Conservation (phyloP, 2,113 vertebrate genomes). For the Thunnus maccoyii region DNA sequence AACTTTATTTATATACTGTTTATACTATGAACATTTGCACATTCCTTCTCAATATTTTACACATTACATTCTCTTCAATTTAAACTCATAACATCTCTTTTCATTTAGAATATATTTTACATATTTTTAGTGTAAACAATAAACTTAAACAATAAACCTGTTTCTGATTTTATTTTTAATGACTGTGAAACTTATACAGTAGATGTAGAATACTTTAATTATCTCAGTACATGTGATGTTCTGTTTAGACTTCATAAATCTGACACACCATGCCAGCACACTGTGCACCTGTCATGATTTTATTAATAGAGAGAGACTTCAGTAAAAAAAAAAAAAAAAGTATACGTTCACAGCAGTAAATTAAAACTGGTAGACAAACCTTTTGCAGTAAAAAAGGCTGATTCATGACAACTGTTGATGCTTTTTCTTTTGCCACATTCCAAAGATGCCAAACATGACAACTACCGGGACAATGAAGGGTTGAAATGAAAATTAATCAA, state of each 20-base stretch:
- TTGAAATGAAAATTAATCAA: conserved; percentile 13
- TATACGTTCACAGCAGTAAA: conserved; percentile 28
- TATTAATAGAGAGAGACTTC: conserved; percentile 19
- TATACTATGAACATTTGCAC: too few species aligned
- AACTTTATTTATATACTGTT: too few species aligned
- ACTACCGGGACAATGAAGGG: neutral
- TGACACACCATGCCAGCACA: neutral
- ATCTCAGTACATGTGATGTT: neutral
- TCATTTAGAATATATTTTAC: too few species aligned
- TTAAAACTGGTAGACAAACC: conserved; percentile 31
- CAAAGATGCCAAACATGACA: conserved; percentile 13
- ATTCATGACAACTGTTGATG: conserved; percentile 26
- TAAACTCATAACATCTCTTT: too few species aligned
- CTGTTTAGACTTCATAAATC: conserved; percentile 10
- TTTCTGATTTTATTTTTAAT: too few species aligned
- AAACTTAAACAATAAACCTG: too few species aligned
- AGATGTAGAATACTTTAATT: too few species aligned
- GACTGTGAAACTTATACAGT: too few species aligned
- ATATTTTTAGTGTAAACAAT: too few species aligned
- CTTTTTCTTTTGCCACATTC: conserved; percentile 36
- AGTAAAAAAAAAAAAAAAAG: conserved; percentile 6
- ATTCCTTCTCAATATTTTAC: too few species aligned
- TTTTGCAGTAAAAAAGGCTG: conserved; percentile 34
- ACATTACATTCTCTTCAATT: too few species aligned
- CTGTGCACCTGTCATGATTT: conserved; percentile 19